phyloP scores from a whole-genome alignment of 1,140 invertebrate species.

The Brachionus rubens region DNA sequence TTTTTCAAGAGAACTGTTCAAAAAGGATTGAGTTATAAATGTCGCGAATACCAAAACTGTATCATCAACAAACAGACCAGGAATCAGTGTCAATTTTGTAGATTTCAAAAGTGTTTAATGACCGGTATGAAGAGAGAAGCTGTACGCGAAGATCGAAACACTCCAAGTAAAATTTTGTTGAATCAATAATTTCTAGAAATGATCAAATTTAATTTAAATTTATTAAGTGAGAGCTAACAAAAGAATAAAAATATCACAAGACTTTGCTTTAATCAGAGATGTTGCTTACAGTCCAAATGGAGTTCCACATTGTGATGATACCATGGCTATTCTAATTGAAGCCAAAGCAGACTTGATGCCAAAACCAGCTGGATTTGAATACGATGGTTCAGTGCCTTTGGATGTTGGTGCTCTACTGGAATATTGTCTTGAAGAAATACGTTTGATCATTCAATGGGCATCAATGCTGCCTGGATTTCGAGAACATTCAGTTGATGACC shows the following conservation, averaged over 20 bases:
- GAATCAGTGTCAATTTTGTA: conserved; percentile 60
- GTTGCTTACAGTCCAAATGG: conserved; percentile 39
- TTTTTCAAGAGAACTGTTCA: conserved; percentile 60
- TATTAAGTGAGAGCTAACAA: conserved; percentile 15
- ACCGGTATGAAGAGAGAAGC: conserved; percentile 50
- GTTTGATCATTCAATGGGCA: conserved; percentile 40
- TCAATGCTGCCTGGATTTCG: conserved; percentile 18
- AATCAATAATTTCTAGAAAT: conserved; percentile 57
- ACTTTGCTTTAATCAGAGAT: conserved; percentile 42
- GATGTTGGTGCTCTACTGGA: conserved; percentile 33
- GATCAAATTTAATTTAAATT: no score
- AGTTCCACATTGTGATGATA: conserved; percentile 46
- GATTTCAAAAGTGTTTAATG: conserved; percentile 59
- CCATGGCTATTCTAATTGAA: conserved; percentile 37
- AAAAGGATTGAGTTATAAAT: conserved; percentile 59
- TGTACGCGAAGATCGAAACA: conserved; percentile 57
- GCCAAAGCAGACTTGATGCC: conserved; percentile 44
- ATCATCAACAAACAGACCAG: conserved; percentile 58
- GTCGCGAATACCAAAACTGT: conserved; percentile 59
- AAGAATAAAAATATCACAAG: conserved; percentile 33
- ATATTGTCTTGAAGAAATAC: conserved; percentile 43
- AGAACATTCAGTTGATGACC: conserved; percentile 36
- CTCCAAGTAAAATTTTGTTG: conserved; percentile 51
- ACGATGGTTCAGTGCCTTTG: conserved; percentile 23
- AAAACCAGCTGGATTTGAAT: conserved; percentile 36